These are phyloP conservation scores for Jordanella pulchra DNA, from an alignment of 2,797 vertebrate genomes.

Conservation along the genomic window DNA sequence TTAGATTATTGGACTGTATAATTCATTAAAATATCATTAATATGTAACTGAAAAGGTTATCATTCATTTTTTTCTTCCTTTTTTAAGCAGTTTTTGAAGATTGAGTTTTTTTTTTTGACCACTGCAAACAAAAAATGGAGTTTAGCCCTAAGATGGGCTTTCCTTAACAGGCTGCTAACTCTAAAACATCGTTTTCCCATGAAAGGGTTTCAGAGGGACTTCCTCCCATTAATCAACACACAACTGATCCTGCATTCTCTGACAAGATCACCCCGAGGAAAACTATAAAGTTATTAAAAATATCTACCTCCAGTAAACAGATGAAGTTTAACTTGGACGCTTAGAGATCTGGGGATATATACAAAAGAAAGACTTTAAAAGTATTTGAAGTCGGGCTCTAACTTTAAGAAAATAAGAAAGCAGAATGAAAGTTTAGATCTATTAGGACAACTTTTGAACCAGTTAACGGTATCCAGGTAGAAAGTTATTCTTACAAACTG, in stretches of 20 bases:
- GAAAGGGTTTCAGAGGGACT: conserved; percentile 46
- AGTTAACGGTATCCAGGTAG: neutral
- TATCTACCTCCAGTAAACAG: conserved; percentile 41
- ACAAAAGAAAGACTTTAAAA: conserved; percentile 50
- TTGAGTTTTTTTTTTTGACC: conserved; percentile 28
- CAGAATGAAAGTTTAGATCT: conserved; percentile 26
- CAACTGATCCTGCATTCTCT: conserved; percentile 70
- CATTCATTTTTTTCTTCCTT: neutral
- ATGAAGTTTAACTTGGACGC: conserved; percentile 61
- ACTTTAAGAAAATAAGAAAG: conserved; percentile 8
- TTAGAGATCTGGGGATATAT: conserved; percentile 67
- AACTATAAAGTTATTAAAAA: conserved; percentile 73
- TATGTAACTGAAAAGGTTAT: neutral
- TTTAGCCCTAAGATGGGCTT: conserved; percentile 36
- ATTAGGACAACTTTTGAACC: neutral
- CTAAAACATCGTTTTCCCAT: conserved; percentile 63
- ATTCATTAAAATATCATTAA: neutral
- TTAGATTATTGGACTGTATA: conserved; percentile 4
- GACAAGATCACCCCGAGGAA: conserved; percentile 71
- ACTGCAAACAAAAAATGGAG: conserved; percentile 20
- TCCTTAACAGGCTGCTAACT: conserved; percentile 63
- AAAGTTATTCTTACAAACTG: neutral
- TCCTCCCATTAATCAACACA: conserved; percentile 69
- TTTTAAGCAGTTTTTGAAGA: neutral
- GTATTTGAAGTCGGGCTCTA: conserved; percentile 41